Evolutionary conservation across 92 coral and sea anemone species (phyloP), one percentile per base, ranked within the genome.

Genomic region (Siderastrea siderea): DNA sequence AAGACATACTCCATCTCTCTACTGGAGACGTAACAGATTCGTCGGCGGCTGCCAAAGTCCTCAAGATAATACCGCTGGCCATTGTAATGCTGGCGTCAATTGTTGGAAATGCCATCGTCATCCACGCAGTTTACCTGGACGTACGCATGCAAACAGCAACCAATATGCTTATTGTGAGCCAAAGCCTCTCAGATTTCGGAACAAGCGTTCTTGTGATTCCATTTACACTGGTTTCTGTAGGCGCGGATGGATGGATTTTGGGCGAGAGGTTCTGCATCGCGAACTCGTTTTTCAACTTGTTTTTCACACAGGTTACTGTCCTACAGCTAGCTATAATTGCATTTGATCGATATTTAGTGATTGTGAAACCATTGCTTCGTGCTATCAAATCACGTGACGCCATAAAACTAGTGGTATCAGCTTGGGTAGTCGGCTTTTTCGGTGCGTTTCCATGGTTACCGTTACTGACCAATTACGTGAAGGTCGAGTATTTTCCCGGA

Each of bases 401-500:
- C 64, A 48, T 82, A 46, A 80, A 59, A 68, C 76, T 77, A 7
- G 71, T 89, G 9, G 61, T 64, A 4, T 63, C 63, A 1, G 77
- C 89, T 9, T 96, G 98, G 98, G 44, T 85, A 1, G 65, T 77
- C 7, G 81, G 95, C 3, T 80, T 92, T 50, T 5, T 92, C 6
- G 79, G 89, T 45, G 86, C 96, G 15, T 85, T 96, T 54, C 98
- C 96, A 6, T 94, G 90, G 96, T 84, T 94, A 65, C 83, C 88
- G 17, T 74, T 84, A 6, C 72, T 91, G 1, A 91, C 91, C 79
- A 78, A 88, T 83, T 86, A 90, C 3, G 94, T 88, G 1, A 49
- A 17, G 43, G 81, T 88, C 47, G 90, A 63, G 15, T 96, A 83
- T 77, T 91, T 94, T 47, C 88, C 81, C 2, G 96, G 98, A 1